Percentiles rank a stretch among this genome's conserved stretches.
Conservation (phyloP, 1,140 invertebrate genomes). For the Neoseiulus cucumeris region DNA sequence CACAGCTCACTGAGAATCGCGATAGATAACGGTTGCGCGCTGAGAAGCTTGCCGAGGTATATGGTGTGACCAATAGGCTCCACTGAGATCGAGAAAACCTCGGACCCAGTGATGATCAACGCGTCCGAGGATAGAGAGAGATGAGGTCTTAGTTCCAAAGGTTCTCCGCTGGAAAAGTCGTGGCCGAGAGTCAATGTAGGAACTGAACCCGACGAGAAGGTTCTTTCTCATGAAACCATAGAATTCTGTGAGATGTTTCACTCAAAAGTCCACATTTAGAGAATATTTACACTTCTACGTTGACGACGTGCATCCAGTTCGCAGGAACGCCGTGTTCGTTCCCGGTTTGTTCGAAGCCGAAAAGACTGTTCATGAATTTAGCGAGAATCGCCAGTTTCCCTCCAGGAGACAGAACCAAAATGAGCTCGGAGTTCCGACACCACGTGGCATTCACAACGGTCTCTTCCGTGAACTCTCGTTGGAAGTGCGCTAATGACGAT, state of each 20-base stretch:
- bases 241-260: background rate
- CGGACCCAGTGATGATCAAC: background rate
- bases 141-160: background rate
- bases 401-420: background rate
- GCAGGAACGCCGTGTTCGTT: background rate
- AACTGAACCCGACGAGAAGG: too few relatives aligned
- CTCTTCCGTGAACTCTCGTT: background rate
- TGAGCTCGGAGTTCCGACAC: constrained; percentile 1
- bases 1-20: background rate
- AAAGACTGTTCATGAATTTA: constrained; percentile 5
- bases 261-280: background rate
- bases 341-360: background rate
- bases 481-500: background rate
- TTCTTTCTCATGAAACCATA: background rate
- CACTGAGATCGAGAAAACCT: background rate
- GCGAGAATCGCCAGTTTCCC: background rate
- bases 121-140: background rate
- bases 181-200: too few relatives aligned
- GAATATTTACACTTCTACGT: background rate
- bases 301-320: background rate
- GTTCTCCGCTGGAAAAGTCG: background rate
- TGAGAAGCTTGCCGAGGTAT: background rate
- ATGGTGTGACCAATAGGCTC: background rate
- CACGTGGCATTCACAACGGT: background rate
- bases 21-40: background rate